Evolutionary conservation across 1,140 invertebrate species (phyloP).

Genomic region (Polypedilum pembai): DNA sequence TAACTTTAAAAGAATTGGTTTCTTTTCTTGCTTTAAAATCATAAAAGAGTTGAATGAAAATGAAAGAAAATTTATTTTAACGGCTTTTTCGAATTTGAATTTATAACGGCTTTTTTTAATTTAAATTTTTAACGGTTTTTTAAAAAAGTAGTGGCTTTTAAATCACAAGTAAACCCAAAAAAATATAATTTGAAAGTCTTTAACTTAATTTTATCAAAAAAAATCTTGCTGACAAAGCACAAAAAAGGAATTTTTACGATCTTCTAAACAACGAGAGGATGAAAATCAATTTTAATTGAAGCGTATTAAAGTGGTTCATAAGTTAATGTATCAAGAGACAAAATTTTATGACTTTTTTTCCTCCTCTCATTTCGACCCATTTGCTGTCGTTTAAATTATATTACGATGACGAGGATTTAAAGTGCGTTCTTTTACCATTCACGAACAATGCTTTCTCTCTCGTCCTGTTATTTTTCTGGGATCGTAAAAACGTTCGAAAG

Average conservation of each 20-base stretch:
- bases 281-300: slow-evolving; percentile 19
- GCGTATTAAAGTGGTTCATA: slow-evolving; percentile 17
- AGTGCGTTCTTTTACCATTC: background rate
- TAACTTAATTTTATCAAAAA: too few species aligned
- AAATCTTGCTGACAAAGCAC: background rate
- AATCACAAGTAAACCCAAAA: too few species aligned
- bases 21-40: too few species aligned
- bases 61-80: too few species aligned
- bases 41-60: too few species aligned
- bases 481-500: background rate
- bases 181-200: too few species aligned
- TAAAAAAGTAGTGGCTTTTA: too few species aligned
- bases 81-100: too few species aligned
- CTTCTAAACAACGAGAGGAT: background rate
- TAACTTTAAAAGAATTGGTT: too few species aligned
- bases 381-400: slow-evolving; percentile 7
- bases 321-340: background rate
- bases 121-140: too few species aligned
- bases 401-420: slow-evolving; percentile 2
- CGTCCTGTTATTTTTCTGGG: background rate
- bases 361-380: slow-evolving; percentile 5
- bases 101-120: too few species aligned
- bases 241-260: slow-evolving; percentile 3
- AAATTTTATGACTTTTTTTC: background rate
- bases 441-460: background rate